phyloP scores from a whole-genome alignment of 1,140 invertebrate genomes.

The Trialeurodes vaporariorum region DNA sequence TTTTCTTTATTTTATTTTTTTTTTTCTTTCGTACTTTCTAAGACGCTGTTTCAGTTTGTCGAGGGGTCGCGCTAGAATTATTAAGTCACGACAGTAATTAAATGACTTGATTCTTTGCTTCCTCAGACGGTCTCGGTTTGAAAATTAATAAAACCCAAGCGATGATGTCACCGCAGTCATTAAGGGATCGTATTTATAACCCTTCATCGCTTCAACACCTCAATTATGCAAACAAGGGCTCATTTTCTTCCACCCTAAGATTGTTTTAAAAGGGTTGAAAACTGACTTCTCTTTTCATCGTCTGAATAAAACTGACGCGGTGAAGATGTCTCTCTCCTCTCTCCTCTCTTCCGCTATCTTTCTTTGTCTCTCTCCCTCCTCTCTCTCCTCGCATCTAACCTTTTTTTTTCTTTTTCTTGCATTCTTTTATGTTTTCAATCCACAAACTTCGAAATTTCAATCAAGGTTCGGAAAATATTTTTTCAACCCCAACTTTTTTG shows the following conservation, averaged over 20 bases:
- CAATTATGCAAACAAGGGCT: not conserved
- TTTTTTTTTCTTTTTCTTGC: no score
- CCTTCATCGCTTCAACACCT: not conserved
- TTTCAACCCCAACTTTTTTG: no score
- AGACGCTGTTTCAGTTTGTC: no score
- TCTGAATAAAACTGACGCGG: no score
- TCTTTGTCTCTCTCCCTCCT: no score
- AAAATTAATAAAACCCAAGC: not conserved
- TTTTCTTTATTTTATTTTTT: not conserved
- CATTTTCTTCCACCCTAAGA: not conserved
- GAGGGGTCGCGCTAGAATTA: not conserved
- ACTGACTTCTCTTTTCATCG: no score
- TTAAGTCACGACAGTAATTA: not conserved
- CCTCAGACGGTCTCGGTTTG: not conserved
- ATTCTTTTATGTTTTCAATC: no score
- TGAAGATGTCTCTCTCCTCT: no score
- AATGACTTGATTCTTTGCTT: not conserved
- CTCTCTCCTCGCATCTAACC: no score
- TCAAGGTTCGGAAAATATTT: no score
- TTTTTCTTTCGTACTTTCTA: not conserved
- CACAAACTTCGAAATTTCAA: no score
- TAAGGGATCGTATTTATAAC: not conserved
- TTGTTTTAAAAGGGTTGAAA: not conserved
- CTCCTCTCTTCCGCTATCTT: no score
- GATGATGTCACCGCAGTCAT: not conserved